Conservation (phyloP, 1,140 invertebrate genomes). For the Hypothenemus hampei region DNA sequence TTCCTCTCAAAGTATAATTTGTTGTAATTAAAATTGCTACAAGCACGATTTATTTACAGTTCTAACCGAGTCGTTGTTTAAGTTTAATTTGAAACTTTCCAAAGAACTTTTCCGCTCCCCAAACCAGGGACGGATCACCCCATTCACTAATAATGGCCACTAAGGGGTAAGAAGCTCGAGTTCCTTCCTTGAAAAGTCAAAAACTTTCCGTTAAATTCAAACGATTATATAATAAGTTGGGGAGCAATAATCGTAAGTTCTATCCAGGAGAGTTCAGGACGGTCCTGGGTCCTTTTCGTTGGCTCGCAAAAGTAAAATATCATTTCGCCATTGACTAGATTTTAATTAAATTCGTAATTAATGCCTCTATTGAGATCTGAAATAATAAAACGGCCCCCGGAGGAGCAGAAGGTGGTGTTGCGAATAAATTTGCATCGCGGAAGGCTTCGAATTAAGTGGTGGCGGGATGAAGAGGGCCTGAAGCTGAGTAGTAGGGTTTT, state of each 20-base stretch:
- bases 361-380: constrained; percentile 24
- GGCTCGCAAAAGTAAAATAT: constrained; percentile 26
- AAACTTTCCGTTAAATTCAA: no score
- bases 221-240: no score
- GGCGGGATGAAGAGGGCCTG: constrained; percentile 6
- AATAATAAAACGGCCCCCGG: constrained; percentile 25
- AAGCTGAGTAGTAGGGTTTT: no score
- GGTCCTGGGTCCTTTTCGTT: no score
- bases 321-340: constrained; percentile 22
- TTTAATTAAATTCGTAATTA: constrained; percentile 30
- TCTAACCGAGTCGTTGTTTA: constrained; percentile 20
- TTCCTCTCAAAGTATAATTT: constrained; percentile 11
- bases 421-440: constrained; percentile 16
- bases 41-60: constrained; percentile 22
- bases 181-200: no score
- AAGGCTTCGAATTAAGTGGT: constrained; percentile 10
- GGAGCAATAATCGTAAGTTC: no score
- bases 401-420: constrained; percentile 2
- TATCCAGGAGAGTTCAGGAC: no score
- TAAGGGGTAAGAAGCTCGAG: no score
- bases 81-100: constrained; percentile 10
- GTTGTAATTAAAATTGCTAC: constrained; percentile 21
- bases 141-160: no score
- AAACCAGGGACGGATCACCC: no score
- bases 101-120: constrained; percentile 11